Conservation (phyloP, 2,797 vertebrate species). For the Danio tinwini region DNA sequence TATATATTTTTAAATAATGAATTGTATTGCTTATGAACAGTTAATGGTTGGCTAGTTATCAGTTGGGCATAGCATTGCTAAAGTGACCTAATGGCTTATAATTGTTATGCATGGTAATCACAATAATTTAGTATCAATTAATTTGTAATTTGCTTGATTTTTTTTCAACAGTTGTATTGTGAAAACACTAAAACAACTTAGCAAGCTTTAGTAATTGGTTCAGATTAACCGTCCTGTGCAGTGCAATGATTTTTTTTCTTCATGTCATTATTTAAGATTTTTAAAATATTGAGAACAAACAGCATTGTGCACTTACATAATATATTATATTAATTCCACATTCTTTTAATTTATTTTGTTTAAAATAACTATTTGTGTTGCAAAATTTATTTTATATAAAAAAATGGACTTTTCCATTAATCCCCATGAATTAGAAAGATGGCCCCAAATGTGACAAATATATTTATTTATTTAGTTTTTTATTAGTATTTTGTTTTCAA, state of each 20-base stretch:
- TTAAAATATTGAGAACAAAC: not conserved
- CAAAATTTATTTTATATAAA: too few species aligned
- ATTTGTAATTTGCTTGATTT: not conserved
- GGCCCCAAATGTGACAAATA: not conserved
- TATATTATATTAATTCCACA: too few species aligned
- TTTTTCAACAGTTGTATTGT: not conserved
- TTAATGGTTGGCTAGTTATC: not conserved
- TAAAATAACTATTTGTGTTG: too few species aligned
- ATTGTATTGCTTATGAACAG: not conserved
- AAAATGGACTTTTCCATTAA: not conserved
- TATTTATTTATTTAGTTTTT: too few species aligned
- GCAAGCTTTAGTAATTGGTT: not conserved
- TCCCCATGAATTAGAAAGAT: not conserved
- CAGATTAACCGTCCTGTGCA: not conserved
- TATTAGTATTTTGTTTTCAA: too few species aligned
- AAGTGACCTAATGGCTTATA: slow-evolving; percentile 5
- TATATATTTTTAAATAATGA: too few species aligned
- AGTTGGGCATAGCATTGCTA: not conserved
- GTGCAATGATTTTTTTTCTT: not conserved
- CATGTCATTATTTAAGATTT: not conserved
- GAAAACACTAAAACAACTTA: not conserved
- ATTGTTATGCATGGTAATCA: not conserved
- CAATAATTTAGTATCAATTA: slow-evolving; percentile 15
- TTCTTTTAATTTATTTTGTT: too few species aligned
- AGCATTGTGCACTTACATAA: not conserved